Evolutionary conservation across 2,113 vertebrate genomes (phyloP).

Genomic region (Prolemur simus): DNA sequence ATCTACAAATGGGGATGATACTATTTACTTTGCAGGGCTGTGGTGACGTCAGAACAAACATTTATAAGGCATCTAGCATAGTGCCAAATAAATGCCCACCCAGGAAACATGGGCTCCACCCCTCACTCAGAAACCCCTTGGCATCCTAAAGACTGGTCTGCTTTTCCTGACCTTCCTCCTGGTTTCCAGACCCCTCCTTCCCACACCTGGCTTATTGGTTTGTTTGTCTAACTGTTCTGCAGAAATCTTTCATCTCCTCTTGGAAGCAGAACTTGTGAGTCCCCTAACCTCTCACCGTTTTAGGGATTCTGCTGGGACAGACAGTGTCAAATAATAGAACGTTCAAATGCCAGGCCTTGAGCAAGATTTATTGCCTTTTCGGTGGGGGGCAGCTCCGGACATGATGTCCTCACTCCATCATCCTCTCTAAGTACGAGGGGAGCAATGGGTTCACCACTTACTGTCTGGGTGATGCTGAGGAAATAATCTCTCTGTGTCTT

Average conservation of each 20-base stretch:
- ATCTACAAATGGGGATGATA: not conserved
- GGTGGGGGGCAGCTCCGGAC: not conserved
- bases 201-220: not conserved
- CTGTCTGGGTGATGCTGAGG: not conserved
- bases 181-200: not conserved
- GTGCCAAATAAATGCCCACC: not conserved
- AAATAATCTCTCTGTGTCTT: not conserved
- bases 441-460: not conserved
- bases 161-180: not conserved
- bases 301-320: not conserved
- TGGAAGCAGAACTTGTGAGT: not conserved
- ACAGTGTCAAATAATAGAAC: not conserved
- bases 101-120: not conserved
- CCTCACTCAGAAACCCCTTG: not conserved
- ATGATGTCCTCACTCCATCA: not conserved
- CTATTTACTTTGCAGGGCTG: not conserved
- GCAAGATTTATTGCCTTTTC: not conserved
- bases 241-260: not conserved
- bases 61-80: not conserved
- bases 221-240: not conserved
- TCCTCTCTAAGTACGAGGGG: not conserved
- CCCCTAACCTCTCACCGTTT: not conserved
- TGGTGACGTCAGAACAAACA: not conserved
- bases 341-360: not conserved
- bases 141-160: not conserved